phyloP scores from a whole-genome alignment of 2,113 vertebrate genomes.

The Centrocercus urophasianus region DNA sequence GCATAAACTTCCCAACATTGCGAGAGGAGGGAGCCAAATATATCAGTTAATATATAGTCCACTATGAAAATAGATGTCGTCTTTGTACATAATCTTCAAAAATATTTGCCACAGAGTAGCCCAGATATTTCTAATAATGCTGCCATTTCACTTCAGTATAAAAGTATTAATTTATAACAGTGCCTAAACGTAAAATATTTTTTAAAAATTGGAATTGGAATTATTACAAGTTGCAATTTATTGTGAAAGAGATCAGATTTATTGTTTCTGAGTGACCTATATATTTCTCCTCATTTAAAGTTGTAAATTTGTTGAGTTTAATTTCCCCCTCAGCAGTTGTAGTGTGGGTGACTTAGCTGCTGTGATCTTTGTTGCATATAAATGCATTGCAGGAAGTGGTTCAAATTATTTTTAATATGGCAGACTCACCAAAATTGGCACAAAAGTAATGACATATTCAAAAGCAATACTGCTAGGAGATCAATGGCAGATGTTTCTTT shows the following conservation, averaged over 20 bases:
- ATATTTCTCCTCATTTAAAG: not conserved
- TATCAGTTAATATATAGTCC: not conserved
- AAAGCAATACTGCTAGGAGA: not conserved
- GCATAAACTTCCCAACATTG: not conserved
- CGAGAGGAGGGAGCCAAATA: not conserved
- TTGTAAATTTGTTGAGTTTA: not conserved
- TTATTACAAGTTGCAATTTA: not conserved
- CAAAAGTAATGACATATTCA: not conserved
- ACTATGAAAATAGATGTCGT: not conserved
- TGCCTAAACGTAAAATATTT: not conserved
- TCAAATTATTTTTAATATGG: not conserved
- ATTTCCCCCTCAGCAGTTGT: not conserved
- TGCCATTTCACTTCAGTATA: not conserved
- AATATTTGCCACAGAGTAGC: not conserved
- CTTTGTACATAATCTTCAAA: not conserved
- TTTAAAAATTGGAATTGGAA: not conserved
- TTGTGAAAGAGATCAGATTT: not conserved
- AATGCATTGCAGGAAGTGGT: not conserved
- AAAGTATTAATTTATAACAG: not conserved
- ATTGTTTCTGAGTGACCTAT: not conserved
- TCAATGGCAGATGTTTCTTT: not conserved
- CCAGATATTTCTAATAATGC: not conserved
- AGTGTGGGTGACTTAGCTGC: not conserved
- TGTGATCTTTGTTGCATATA: not conserved
- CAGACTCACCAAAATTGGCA: not conserved